These are phyloP conservation scores for Bubo bubo DNA, from an alignment of 2,113 vertebrate species.

Conservation along the genomic window DNA sequence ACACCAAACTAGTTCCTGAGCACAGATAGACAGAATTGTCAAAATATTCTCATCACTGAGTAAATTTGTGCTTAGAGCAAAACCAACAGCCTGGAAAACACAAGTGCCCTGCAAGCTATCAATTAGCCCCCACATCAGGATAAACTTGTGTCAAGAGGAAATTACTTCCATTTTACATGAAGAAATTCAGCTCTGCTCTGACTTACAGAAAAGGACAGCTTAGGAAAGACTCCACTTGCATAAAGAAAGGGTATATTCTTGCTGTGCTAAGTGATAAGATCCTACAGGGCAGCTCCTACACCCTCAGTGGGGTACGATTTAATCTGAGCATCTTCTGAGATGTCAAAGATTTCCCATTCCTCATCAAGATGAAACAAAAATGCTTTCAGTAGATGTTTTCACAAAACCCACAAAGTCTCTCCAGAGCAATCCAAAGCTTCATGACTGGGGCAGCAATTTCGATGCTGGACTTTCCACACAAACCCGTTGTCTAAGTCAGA, in stretches of 20 bases:
- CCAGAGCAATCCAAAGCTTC: not conserved
- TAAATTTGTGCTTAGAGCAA: conserved; percentile 67
- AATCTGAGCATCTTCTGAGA: not conserved
- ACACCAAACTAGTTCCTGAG: conserved; percentile 58
- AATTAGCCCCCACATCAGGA: conserved; percentile 50
- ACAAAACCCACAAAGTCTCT: not conserved
- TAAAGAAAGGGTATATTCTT: not conserved
- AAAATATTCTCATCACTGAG: conserved; percentile 74
- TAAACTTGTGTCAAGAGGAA: conserved; percentile 51
- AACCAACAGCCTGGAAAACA: conserved; percentile 71
- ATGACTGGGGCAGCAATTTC: not conserved
- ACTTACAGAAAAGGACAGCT: not conserved
- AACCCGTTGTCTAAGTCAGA: not conserved
- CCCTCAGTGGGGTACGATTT: not conserved
- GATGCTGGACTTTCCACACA: not conserved
- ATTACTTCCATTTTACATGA: not conserved
- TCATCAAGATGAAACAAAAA: not conserved
- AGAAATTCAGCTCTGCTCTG: not conserved
- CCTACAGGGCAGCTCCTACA: not conserved
- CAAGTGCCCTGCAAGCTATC: conserved; percentile 54
- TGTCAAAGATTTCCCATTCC: not conserved
- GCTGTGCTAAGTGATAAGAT: not conserved
- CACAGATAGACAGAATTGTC: conserved; percentile 58
- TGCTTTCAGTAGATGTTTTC: not conserved
- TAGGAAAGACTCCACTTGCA: not conserved